A percentile compares a stretch with the other conserved stretches of the same genome.
These are phyloP conservation scores for Anoncus sp. DNA, from an alignment of 2,888 invertebrate species.

Conservation along the genomic window DNA sequence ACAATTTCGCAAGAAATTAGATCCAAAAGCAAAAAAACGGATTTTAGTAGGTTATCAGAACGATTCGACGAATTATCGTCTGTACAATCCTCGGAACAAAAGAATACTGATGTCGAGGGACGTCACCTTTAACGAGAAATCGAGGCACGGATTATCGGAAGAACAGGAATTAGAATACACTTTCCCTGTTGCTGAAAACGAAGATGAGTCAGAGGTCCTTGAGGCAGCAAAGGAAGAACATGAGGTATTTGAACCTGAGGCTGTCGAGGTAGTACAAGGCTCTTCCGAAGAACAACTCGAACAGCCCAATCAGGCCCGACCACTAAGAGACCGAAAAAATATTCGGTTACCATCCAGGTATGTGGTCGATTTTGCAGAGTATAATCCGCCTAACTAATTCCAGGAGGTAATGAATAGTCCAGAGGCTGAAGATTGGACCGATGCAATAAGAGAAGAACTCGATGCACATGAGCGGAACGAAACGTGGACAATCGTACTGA, in stretches of 20 bases:
- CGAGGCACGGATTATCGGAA: neutral
- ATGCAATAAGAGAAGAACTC: slow-evolving; percentile 34
- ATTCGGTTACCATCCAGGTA: slow-evolving; percentile 31
- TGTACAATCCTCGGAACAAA: slow-evolving; percentile 24
- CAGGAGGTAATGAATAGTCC: slow-evolving; percentile 48
- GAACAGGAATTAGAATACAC: neutral
- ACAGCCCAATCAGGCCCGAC: neutral
- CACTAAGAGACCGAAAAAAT: slow-evolving; percentile 18
- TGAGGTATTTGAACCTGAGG: neutral
- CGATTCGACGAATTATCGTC: slow-evolving; percentile 34
- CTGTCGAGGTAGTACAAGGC: neutral
- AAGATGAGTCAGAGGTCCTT: neutral
- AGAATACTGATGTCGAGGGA: slow-evolving; percentile 48
- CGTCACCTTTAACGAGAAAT: slow-evolving; percentile 36
- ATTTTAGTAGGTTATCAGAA: slow-evolving; percentile 54
- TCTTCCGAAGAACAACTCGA: neutral
- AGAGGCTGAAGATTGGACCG: slow-evolving; percentile 38
- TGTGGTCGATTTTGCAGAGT: slow-evolving; percentile 53
- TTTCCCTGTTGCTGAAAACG: neutral
- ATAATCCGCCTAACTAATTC: slow-evolving; percentile 43
- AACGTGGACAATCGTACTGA: slow-evolving; percentile 42
- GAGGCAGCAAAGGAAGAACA: slow-evolving; percentile 30
- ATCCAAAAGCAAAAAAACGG: slow-evolving; percentile 32
- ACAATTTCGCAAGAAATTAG: slow-evolving; percentile 16
- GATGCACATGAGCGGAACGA: slow-evolving; percentile 40